Conservation (phyloP, 2,888 invertebrate species). For the Drosophila pegasa region DNA sequence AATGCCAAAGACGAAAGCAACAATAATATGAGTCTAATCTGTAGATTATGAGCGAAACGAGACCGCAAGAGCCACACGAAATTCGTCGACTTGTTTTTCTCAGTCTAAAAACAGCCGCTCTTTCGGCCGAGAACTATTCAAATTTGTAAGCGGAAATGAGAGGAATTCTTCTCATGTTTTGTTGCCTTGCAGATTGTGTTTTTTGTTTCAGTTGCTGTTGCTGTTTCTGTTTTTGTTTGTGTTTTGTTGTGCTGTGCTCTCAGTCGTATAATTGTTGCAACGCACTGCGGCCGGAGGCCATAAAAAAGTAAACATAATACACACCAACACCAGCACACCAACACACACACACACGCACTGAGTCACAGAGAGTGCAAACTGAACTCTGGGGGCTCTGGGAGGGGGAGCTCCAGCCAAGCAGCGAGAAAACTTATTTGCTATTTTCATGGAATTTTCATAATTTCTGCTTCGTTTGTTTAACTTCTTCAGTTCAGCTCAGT, state of each 20-base stretch:
- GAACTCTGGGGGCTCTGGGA: slow-evolving; percentile 17
- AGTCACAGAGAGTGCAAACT: slow-evolving; percentile 11
- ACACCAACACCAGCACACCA: too few relatives aligned
- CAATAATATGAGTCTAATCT: slow-evolving; percentile 64
- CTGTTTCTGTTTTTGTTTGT: slow-evolving; percentile 15
- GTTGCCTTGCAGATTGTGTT: slow-evolving; percentile 48
- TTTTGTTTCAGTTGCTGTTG: neutral
- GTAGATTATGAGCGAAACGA: slow-evolving; percentile 59
- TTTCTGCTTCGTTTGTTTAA: slow-evolving; percentile 71
- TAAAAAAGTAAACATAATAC: slow-evolving; percentile 76
- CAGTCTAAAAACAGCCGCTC: slow-evolving; percentile 35
- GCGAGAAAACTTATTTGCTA: slow-evolving; percentile 78
- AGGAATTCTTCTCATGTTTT: slow-evolving; percentile 70
- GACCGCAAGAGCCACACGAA: slow-evolving; percentile 58
- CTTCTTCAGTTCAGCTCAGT: slow-evolving; percentile 3
- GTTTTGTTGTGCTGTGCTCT: slow-evolving; percentile 58
- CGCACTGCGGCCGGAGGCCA: slow-evolving; percentile 77
- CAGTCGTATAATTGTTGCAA: slow-evolving; percentile 78
- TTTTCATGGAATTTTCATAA: slow-evolving; percentile 81
- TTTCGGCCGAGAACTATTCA: slow-evolving; percentile 36
- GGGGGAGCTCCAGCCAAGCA: slow-evolving; percentile 35
- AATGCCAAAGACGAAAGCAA: slow-evolving; percentile 12
- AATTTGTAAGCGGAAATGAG: slow-evolving; percentile 74
- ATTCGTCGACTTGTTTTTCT: slow-evolving; percentile 7
- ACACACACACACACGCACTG: neutral